Percentiles rank a stretch among this genome's conserved stretches.
phyloP scores from a whole-genome alignment of 2,797 vertebrate genomes.

The Hydrolagus colliei region DNA sequence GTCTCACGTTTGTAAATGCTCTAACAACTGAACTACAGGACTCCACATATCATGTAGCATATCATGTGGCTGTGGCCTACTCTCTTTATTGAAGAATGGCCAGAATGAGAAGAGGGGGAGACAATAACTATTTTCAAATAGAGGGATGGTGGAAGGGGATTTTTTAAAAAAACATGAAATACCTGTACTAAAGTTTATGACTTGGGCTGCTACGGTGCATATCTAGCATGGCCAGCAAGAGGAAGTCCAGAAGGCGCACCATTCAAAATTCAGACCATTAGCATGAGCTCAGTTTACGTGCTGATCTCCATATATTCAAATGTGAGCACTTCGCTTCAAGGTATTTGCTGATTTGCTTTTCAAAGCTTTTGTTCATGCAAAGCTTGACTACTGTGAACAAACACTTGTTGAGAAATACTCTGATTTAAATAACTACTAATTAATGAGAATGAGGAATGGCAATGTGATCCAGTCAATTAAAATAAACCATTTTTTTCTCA shows the following conservation, averaged over 20 bases:
- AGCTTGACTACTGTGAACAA: background rate
- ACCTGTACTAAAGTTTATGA: no score
- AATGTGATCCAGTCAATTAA: background rate
- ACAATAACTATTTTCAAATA: background rate
- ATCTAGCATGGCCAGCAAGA: background rate
- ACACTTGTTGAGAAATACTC: no score
- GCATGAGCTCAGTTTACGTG: background rate
- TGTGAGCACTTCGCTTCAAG: no score
- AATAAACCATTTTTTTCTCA: background rate
- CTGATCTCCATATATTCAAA: background rate
- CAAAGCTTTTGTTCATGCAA: no score
- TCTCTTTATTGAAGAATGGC: background rate
- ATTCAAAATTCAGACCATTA: background rate
- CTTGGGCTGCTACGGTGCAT: background rate
- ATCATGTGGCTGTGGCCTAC: no score
- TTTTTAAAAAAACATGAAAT: background rate
- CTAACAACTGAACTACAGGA: no score
- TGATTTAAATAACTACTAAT: no score
- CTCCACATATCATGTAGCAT: no score
- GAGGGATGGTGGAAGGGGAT: background rate
- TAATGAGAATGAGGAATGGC: background rate
- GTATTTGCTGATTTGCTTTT: background rate
- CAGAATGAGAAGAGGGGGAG: background rate
- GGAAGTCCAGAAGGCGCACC: no score
- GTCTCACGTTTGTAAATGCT: no score